Evolutionary conservation across 2,113 vertebrate genomes (phyloP).

Genomic region (Blennius ocellaris): DNA sequence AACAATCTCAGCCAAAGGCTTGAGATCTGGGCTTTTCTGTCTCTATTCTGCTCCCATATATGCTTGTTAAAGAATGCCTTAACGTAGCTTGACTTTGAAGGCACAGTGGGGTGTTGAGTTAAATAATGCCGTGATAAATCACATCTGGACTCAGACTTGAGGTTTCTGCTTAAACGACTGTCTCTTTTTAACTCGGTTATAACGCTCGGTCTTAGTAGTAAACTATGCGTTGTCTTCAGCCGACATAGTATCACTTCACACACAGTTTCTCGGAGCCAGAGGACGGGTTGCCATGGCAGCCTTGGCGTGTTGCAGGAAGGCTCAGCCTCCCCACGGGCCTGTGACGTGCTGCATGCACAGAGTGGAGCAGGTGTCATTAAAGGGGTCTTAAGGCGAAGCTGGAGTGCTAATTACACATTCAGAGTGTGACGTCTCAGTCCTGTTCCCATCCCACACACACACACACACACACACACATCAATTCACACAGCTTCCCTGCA

Average conservation of each 20-base stretch:
- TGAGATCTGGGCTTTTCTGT: not conserved
- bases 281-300: constrained; percentile 75
- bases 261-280: constrained; percentile 31
- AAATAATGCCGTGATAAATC: constrained; percentile 26
- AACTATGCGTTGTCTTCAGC: not conserved
- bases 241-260: constrained; percentile 20
- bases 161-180: constrained; percentile 8
- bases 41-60: constrained; percentile 5
- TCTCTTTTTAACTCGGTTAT: constrained; percentile 3
- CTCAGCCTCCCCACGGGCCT: constrained; percentile 44
- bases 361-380: constrained; percentile 65
- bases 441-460: constrained; percentile 5
- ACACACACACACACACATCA: constrained; percentile 28
- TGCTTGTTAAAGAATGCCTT: constrained; percentile 4
- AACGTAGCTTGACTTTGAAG: constrained; percentile 4
- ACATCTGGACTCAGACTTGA: constrained; percentile 17
- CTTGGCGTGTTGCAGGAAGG: constrained; percentile 57
- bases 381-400: constrained; percentile 53
- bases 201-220: not conserved
- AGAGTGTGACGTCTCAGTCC: constrained; percentile 46
- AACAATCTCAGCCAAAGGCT: constrained; percentile 23
- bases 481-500: constrained; percentile 7
- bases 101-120: not conserved
- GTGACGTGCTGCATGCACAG: constrained; percentile 38
- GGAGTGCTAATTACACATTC: constrained; percentile 72